These are phyloP conservation scores for Rhinoderma darwinii DNA, from an alignment of 2,113 vertebrate species.

Conservation along the genomic window DNA sequence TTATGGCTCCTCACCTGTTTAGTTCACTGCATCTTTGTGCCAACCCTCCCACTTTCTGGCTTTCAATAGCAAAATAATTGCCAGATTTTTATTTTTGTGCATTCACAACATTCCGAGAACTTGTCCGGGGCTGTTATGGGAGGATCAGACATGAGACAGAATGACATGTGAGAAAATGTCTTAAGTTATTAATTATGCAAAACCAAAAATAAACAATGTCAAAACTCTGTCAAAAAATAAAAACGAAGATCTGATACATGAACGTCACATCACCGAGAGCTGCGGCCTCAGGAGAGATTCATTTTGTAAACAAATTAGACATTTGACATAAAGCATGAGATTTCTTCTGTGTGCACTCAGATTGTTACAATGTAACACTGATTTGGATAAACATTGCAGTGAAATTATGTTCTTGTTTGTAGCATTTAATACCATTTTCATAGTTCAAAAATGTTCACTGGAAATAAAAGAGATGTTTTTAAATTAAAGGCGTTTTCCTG, in stretches of 20 bases:
- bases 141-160: not conserved
- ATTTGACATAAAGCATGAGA: not conserved
- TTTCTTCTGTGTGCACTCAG: no score
- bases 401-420: not conserved
- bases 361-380: not conserved
- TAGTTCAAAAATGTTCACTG: not conserved
- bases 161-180: not conserved
- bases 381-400: not conserved
- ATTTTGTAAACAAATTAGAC: constrained; percentile 16
- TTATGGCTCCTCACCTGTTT: not conserved
- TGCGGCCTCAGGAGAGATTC: not conserved
- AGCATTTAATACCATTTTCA: not conserved
- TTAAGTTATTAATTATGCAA: not conserved
- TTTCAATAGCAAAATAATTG: not conserved
- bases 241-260: not conserved
- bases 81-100: not conserved
- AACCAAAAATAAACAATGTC: constrained; percentile 12
- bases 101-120: not conserved
- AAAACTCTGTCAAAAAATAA: constrained; percentile 14
- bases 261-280: not conserved
- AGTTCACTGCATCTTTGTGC: not conserved
- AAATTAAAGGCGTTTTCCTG: no score
- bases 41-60: not conserved
- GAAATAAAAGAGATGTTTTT: no score
- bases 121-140: not conserved